Base-by-base conservation (phyloP, 1,140 invertebrate genomes). In the Oncopodura yosiiana region DNA sequence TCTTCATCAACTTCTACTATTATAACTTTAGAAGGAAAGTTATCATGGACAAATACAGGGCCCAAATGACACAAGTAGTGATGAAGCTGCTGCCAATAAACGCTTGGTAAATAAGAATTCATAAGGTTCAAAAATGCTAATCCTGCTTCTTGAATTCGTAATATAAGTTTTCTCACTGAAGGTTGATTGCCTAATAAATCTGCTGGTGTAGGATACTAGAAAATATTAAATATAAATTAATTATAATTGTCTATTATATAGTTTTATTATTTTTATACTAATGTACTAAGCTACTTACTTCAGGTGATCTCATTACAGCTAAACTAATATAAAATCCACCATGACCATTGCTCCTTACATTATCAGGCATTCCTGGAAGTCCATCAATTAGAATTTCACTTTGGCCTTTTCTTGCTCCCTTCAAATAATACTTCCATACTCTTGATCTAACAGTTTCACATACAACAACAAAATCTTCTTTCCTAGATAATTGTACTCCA, bases 291-390 rank as follows among this genome's bases (percentile, higher is more conserved):
- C 30, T 16, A 24, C 41, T 53, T 45, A 45, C 39, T 5, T 34
- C 34, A 16, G 12, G 29, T 11, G 11, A 8, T 38, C 48, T 50
- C 9, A 19, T 37, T 24, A 55, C 49, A 12, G 68, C 65, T n/a
- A 74, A 49, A 0, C 66, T 67, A 5, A 75, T 65, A 69, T 74
- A 75, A 66, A 74, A 76, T 11, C 69, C 71, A 5, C 73, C 73
- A 43, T 61, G 61, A 23, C 66, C 63, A 52, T 65, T 71, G 1
- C 66, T 56, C 37, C 71, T 66, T 32, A 76, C 68, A 62, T 76
- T 75, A 58, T 77, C 74, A 23, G 73, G 72, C 44, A 66, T 67
- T 23, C 74, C 74, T n/a, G 75, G 74, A 32, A 76, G 52, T 27
- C 68, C 66, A 36, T 72, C 69, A 3, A 69, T 49, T 51, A 74